A percentile compares a stretch with the other conserved stretches of the same genome.
Evolutionary conservation across 2,113 vertebrate species (phyloP).

Genomic region (Pteronura brasiliensis): DNA sequence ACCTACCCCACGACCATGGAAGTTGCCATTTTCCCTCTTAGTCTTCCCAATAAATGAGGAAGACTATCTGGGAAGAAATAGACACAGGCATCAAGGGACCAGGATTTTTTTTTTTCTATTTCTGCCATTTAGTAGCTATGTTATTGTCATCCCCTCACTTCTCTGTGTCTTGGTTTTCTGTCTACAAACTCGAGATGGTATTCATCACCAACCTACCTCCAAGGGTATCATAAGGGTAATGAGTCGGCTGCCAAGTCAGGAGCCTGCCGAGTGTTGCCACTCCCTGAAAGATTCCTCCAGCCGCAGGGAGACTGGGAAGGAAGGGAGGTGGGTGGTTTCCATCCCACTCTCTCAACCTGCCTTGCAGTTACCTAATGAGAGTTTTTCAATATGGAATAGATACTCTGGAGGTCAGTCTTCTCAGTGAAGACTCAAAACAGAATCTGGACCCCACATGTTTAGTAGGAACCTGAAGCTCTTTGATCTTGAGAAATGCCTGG

Average conservation of each 20-base stretch:
- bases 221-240: slow-evolving; percentile 73
- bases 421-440: slow-evolving; percentile 11
- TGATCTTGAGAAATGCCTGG: neutral
- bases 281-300: neutral
- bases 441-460: neutral
- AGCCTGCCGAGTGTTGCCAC: neutral
- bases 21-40: neutral
- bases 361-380: neutral
- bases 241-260: slow-evolving; percentile 10
- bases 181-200: slow-evolving; percentile 70
- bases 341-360: neutral
- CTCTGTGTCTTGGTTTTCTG: slow-evolving; percentile 75
- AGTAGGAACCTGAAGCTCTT: slow-evolving; percentile 7
- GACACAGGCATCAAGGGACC: slow-evolving; percentile 64
- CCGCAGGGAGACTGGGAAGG: neutral
- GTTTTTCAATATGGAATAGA: neutral
- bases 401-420: neutral
- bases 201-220: slow-evolving; percentile 75
- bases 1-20: neutral
- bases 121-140: slow-evolving; percentile 68
- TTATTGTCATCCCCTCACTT: slow-evolving; percentile 52
- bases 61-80: slow-evolving; percentile 62
- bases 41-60: neutral
- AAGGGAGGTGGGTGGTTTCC: neutral
- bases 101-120: slow-evolving; percentile 67